These are phyloP conservation scores for Passer domesticus DNA, from an alignment of 2,113 vertebrate genomes.

Conservation along the genomic window DNA sequence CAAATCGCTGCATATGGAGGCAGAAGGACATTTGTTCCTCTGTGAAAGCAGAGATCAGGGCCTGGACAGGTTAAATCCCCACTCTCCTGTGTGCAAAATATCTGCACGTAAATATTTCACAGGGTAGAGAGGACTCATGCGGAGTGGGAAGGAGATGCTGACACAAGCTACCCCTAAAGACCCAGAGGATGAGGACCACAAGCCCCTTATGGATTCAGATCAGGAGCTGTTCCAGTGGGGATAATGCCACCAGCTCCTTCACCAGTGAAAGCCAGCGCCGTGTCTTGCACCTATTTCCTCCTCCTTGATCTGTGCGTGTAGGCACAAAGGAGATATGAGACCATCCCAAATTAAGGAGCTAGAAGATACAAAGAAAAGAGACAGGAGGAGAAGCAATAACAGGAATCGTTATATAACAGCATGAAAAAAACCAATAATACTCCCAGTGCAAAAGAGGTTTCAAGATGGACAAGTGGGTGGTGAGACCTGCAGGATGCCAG, in stretches of 20 bases:
- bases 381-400: slow-evolving; percentile 37
- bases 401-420: slow-evolving; percentile 43
- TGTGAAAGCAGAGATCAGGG: background rate
- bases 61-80: background rate
- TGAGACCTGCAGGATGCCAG: background rate
- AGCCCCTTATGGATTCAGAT: background rate
- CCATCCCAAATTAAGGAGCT: slow-evolving; percentile 26
- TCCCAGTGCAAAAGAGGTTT: background rate
- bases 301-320: background rate
- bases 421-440: background rate
- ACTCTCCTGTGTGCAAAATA: background rate
- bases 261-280: rapidly evolving
- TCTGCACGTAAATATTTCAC: rapidly evolving
- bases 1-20: background rate
- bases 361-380: slow-evolving; percentile 23
- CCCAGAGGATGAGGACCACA: background rate
- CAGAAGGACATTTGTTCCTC: background rate
- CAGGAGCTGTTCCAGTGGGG: background rate
- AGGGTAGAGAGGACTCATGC: background rate
- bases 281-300: background rate
- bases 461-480: background rate
- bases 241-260: background rate
- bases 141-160: background rate
- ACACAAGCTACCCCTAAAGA: background rate
- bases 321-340: background rate